Evolutionary conservation across 2,797 vertebrate species (phyloP), one percentile per base, ranked within the genome.

Genomic region (Alauda arvensis): DNA sequence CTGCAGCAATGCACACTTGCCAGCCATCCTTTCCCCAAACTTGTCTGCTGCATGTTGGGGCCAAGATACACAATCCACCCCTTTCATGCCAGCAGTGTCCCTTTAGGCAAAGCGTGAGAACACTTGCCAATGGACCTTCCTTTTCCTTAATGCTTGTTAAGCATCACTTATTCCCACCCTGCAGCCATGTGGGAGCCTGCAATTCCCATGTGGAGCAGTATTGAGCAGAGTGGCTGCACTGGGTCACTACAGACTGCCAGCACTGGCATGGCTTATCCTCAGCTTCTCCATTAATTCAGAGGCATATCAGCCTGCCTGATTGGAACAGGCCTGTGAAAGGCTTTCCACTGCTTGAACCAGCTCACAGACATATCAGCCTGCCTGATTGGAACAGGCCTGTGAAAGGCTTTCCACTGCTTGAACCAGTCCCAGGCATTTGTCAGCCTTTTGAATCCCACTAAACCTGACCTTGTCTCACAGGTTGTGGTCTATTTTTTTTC

Each of bases 1-100:
- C 85, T 62, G 49, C 82, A 91, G 82, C 51, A 80, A 40, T 23
- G 72, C 86, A 74, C 55, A 31, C 83, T 94, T 83, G 86, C 90
- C 87, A 88, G 70, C 53, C 88, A 80, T 77, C 84, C 82, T 72
- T 76, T 59, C 53, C 67, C 57, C 51, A 81, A 60, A 79, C 82
- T 87, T 80, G 63, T 77, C 53, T 81, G 88, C 59, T 17, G 21
- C 33, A 20, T 33, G 33, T 34, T 83, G 43, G 79, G 80, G 87
- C 90, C 90, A 91, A 93, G 70, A 63, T n/a, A 78, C 61, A 93
- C 82, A 93, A 85, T 85, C 79, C 56, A 43, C 21, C 42, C 45
- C 53, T 92, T 93, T 88, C 72, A 91, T 2, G 28, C 77, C 63
- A 86, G 69, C 67, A 85, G 53, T 2, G 8, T 70, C n/a, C 42